Evolutionary conservation across 2,888 invertebrate genomes (phyloP).

Genomic region (Imbricaverruca yamaguchii): DNA sequence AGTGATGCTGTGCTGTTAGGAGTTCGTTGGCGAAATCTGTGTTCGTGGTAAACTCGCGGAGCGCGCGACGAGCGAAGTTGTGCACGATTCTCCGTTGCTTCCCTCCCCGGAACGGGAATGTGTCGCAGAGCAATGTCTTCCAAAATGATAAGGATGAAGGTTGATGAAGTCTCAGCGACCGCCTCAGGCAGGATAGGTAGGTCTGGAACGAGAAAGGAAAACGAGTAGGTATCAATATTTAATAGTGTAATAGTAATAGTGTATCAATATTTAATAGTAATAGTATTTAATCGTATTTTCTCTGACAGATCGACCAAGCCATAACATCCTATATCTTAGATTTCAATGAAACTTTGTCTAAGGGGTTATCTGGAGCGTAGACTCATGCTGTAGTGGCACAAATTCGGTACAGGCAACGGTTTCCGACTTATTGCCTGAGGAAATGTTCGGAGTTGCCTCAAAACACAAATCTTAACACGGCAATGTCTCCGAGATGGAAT

Average conservation of each 20-base stretch:
- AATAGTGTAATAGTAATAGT: too few species aligned
- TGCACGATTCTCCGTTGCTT: not conserved
- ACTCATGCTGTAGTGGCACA: not conserved
- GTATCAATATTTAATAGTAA: too few species aligned
- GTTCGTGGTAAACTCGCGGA: not conserved
- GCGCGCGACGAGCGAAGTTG: not conserved
- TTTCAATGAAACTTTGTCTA: not conserved
- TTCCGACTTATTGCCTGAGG: not conserved
- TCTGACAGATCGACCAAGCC: not conserved
- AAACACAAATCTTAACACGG: too few species aligned
- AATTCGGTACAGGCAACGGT: not conserved
- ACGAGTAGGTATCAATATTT: too few species aligned
- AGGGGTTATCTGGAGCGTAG: not conserved
- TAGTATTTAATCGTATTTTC: too few species aligned
- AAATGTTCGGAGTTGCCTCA: not conserved
- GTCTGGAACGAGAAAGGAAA: not conserved
- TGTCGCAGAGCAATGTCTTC: not conserved
- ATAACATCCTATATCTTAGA: not conserved
- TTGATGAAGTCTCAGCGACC: not conserved
- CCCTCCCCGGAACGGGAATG: not conserved
- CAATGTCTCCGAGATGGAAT: too few species aligned
- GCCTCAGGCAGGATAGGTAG: not conserved
- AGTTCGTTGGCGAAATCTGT: not conserved
- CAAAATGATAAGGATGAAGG: not conserved
- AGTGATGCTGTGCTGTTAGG: not conserved